These are phyloP conservation scores for Bombus huntii DNA, from an alignment of 1,140 invertebrate genomes.

Conservation along the genomic window DNA sequence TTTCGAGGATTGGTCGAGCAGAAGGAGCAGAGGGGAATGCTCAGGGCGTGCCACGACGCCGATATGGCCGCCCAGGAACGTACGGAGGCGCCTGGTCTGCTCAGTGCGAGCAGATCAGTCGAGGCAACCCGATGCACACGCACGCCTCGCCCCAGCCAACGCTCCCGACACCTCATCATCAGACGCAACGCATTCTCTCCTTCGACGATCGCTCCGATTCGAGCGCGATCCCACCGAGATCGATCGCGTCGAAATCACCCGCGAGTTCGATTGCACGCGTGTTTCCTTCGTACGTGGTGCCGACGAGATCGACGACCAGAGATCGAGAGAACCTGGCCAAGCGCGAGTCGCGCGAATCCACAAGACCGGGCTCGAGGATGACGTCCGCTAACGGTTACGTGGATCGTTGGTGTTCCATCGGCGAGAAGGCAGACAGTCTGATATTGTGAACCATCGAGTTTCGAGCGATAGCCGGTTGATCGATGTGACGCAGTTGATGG, in stretches of 20 bases:
- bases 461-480: background rate
- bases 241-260: background rate
- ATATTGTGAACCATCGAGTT: background rate
- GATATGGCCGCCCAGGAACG: conserved; percentile 79
- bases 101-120: conserved; percentile 74
- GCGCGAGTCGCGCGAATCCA: background rate
- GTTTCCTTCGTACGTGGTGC: background rate
- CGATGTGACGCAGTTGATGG: background rate
- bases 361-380: background rate
- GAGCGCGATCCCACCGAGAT: background rate
- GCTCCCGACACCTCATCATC: background rate
- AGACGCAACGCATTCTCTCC: background rate
- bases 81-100: conserved; percentile 45
- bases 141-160: conserved; percentile 48
- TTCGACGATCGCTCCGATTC: too few species aligned
- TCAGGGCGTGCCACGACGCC: conserved; percentile 69
- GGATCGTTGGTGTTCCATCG: background rate
- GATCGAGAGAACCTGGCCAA: background rate
- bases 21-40: conserved; percentile 47
- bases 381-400: too few species aligned
- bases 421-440: background rate
- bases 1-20: background rate
- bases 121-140: conserved; percentile 74
- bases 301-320: background rate
- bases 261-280: background rate